Evolutionary conservation across 2,797 vertebrate species (phyloP).

Genomic region (Pangasius mekongensis): DNA sequence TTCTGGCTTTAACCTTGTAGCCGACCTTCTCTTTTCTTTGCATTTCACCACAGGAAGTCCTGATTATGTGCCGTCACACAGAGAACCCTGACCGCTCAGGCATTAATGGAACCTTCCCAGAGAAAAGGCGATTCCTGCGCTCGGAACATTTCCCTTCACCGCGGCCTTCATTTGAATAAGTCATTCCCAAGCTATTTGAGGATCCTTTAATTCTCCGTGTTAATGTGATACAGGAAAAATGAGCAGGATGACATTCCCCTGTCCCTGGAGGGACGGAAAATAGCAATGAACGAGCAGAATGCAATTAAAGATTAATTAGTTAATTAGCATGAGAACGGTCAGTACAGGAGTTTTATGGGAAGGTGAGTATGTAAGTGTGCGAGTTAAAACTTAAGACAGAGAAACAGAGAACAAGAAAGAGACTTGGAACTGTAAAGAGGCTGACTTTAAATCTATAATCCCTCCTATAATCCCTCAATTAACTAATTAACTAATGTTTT

Average conservation of each 20-base stretch:
- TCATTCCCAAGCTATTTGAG: constrained; percentile 38
- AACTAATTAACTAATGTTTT: background rate
- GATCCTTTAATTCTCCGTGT: constrained; percentile 33
- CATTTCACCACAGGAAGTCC: background rate
- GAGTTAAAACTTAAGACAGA: background rate
- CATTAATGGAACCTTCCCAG: background rate
- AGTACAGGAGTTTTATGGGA: constrained; percentile 9
- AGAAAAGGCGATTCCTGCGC: constrained; percentile 16
- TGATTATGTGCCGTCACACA: background rate
- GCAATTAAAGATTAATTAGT: constrained; percentile 54
- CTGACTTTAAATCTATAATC: background rate
- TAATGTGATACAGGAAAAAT: constrained; percentile 39
- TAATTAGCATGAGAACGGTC: constrained; percentile 48
- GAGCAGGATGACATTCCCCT: constrained; percentile 27
- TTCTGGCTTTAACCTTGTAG: background rate
- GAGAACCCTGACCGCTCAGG: background rate
- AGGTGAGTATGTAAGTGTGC: constrained; percentile 17
- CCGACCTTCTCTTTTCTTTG: too few species aligned
- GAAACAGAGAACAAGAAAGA: background rate
- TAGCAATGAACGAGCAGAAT: constrained; percentile 24
- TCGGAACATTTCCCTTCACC: constrained; percentile 11
- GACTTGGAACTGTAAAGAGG: background rate
- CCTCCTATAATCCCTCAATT: too few species aligned
- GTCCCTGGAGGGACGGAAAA: constrained; percentile 22
- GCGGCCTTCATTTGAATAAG: constrained; percentile 26